Conservation (phyloP, 2,888 invertebrate species). For the Euzophera pinguis region DNA sequence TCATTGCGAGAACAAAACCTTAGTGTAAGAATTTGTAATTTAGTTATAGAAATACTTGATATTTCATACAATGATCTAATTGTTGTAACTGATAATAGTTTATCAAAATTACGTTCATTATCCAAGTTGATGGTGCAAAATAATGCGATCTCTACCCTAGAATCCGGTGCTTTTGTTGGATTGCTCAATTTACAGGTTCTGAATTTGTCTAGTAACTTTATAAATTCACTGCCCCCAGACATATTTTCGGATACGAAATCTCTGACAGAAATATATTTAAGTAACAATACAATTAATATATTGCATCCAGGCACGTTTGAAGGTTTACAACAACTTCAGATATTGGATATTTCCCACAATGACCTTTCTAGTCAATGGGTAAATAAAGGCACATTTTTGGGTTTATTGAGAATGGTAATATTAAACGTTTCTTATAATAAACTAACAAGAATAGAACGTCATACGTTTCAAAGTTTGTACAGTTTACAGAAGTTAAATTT, state of each 20-base stretch:
- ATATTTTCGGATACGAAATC: conserved; percentile 84
- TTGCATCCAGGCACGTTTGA: conserved; percentile 86
- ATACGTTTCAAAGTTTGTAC: conserved; percentile 86
- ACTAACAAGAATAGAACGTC: conserved; percentile 83
- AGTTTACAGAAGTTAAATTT: conserved; percentile 87
- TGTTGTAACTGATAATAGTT: conserved; percentile 83
- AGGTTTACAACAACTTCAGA: conserved; percentile 84
- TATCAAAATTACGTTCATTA: conserved; percentile 84
- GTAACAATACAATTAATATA: conserved; percentile 88
- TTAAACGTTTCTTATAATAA: conserved; percentile 87
- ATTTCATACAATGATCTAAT: conserved; percentile 87
- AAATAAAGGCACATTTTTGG: conserved; percentile 86
- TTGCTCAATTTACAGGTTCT: conserved; percentile 83
- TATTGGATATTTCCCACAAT: conserved; percentile 86
- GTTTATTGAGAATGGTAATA: conserved; percentile 85
- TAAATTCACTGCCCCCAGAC: conserved; percentile 87
- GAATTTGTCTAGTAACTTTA: conserved; percentile 88
- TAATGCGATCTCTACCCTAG: conserved; percentile 86
- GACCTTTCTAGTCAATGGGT: conserved; percentile 87
- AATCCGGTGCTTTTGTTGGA: conserved; percentile 86
- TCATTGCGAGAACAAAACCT: conserved; percentile 79
- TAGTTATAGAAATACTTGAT: conserved; percentile 84
- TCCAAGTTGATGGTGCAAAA: conserved; percentile 85
- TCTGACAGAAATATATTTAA: conserved; percentile 84
- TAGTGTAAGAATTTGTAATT: conserved; percentile 83